Conservation (phyloP, 2,113 vertebrate species). For the Herpetotheres cachinnans region DNA sequence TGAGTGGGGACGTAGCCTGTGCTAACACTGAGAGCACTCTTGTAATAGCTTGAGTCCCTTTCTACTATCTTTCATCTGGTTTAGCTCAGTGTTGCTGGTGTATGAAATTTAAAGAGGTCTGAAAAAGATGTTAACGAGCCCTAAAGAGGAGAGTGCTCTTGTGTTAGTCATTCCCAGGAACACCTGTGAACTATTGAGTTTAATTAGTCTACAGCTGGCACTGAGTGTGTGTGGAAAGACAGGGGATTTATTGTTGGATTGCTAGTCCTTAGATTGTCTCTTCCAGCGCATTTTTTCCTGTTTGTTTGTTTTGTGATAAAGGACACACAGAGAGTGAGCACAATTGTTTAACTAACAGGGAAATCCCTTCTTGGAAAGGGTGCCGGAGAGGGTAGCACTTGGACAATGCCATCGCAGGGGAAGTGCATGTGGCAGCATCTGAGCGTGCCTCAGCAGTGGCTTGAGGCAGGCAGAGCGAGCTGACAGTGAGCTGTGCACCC, state of each 20-base stretch:
- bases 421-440: neutral
- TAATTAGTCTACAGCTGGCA: slow-evolving; percentile 57
- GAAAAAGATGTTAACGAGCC: slow-evolving; percentile 62
- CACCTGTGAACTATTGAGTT: slow-evolving; percentile 51
- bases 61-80: neutral
- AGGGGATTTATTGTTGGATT: slow-evolving; percentile 34
- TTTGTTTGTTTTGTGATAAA: slow-evolving; percentile 57
- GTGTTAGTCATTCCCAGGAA: slow-evolving; percentile 25
- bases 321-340: neutral
- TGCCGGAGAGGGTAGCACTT: neutral
- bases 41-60: neutral
- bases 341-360: slow-evolving; percentile 23
- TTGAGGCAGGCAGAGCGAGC: neutral
- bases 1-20: neutral
- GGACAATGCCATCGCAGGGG: neutral
- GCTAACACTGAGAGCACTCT: neutral
- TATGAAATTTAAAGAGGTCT: slow-evolving; percentile 61
- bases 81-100: slow-evolving; percentile 11
- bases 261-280: slow-evolving; percentile 2
- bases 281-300: neutral
- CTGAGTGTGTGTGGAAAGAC: neutral
- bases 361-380: neutral
- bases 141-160: slow-evolving; percentile 43
- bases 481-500: neutral
- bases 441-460: neutral